Evolutionary conservation across 2,888 invertebrate genomes (phyloP), one percentile per base, ranked within the genome.

Genomic region (Trimorus sp.): DNA sequence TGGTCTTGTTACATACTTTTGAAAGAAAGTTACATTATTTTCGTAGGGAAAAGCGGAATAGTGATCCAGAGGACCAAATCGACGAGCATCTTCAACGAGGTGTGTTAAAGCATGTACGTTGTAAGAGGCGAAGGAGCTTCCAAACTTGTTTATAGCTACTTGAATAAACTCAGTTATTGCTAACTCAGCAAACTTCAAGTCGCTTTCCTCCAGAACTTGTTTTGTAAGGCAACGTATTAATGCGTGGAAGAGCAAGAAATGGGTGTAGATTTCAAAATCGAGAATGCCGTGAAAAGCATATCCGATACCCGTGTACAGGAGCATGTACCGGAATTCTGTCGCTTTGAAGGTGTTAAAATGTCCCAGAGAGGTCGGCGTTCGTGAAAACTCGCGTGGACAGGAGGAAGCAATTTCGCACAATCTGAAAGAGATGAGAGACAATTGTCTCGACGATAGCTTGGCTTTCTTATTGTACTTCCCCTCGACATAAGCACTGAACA

Each of bases 331-430:
- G 16, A 56, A 45, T 69, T 69, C 58, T 26, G 69, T 69, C 26
- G 69, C 53, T 37, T 56, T 48, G 48, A 16, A 48, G 14, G 26
- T 48, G 4, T 3, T 56, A 16, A 51, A 48, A 9, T 8, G 7
- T 36, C 36, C 37, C n/a, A 37, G 14, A 51, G 51, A 26, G 5
- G 15, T 15, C 9, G 60, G 60, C 15, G 5, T 7, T 11, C 60
- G 60, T 11, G 60, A 60, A 48, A 62, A 65, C 15, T 65, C 65
- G n/a, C 65, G 45, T 15, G 51, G 65, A 38, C 65, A 65, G 15
- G 26, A 65, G 12, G 51, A 8, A 14, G n/a, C 14, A 37, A 65
- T 45, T n/a, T 12, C n/a, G 2, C 15, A 51, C 38, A 65, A 38
- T 14, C 65, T 65, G 2, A 8, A n/a, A 7, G 53, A 36, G 15